These are phyloP conservation scores for Oasisia sp. DNA, from an alignment of 2,888 invertebrate species.

Conservation along the genomic window DNA sequence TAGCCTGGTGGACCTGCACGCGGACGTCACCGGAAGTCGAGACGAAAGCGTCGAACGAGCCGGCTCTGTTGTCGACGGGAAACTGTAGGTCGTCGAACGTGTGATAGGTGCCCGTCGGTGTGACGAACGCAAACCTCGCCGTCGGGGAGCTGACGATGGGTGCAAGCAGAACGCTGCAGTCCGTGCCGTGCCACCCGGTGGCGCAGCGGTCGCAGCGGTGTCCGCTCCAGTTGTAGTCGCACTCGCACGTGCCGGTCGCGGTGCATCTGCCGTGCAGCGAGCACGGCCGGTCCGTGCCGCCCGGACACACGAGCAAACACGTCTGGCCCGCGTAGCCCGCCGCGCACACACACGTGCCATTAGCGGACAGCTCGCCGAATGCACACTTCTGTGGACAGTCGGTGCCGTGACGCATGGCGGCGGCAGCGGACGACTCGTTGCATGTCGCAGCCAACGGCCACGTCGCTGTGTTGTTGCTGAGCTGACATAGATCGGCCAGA, in stretches of 20 bases:
- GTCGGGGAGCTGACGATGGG: slow-evolving; percentile 31
- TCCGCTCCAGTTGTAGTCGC: slow-evolving; percentile 49
- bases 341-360: slow-evolving; percentile 41
- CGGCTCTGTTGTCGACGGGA: neutral
- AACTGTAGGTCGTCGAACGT: slow-evolving; percentile 46
- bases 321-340: slow-evolving; percentile 45
- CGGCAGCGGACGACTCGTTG: neutral
- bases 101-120: slow-evolving; percentile 44
- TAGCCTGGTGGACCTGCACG: slow-evolving; percentile 45
- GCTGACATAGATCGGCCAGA: slow-evolving; percentile 40
- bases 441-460: slow-evolving; percentile 17
- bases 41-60: neutral
- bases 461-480: slow-evolving; percentile 30
- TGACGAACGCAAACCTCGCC: slow-evolving; percentile 41
- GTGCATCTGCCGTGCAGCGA: slow-evolving; percentile 46
- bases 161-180: slow-evolving; percentile 44
- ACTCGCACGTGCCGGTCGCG: slow-evolving; percentile 44
- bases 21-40: slow-evolving; percentile 29
- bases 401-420: slow-evolving; percentile 35
- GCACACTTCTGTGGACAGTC: slow-evolving; percentile 42
- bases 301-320: slow-evolving; percentile 47
- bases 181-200: slow-evolving; percentile 35
- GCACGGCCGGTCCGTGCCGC: slow-evolving; percentile 46
- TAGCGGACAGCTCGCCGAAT: slow-evolving; percentile 38
- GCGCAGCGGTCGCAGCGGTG: slow-evolving; percentile 42